Base-by-base conservation (phyloP, 2,888 invertebrate species). In the Macaria notata region DNA sequence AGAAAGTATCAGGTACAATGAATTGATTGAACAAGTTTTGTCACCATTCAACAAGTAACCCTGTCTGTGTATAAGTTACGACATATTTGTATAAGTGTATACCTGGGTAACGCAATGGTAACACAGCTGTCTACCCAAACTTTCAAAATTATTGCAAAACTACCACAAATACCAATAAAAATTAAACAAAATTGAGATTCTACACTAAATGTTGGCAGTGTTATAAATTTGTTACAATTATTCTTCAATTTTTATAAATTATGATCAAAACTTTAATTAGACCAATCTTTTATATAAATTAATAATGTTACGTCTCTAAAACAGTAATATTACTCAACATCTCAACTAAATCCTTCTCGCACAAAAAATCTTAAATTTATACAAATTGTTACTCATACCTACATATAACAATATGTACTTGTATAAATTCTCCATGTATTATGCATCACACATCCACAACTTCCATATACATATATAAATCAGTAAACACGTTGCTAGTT, bases 401-500 rank as follows among this genome's bases (percentile, higher is more conserved):
- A 19, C 19, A 19, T 19, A 19, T 19, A 19, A 19, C 2, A 19
- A 19, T 19, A 36, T 36, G 33, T 36, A 36, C 33, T 36, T 36
- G 7, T 36, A 36, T 36, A 4, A 7, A 6, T 36, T 36, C 33
- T 36, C 4, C 33, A 36, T 6, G 4, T 36, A 36, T 36, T 36
- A 36, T 36, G 33, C 33, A 36, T 4, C 33, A 7, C 33, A 36
- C 33, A 7, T 36, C 4, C 5, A 1, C 19, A 19, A 19, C 19
- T 19, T 36, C 4, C 33, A 6, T 36, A 36, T 7, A 36, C 5
- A 36, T 7, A 7, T 36, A n/a, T 45, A 38, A 29, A 36, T 39
- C 39, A 49, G 31, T 46, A 46, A 49, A 44, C 30, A n/a, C 31
- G 45, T 49, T 42, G 42, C 47, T 30, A 52, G 53, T 53, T 58